Percentiles rank a stretch among this genome's conserved stretches.
phyloP scores from a whole-genome alignment of 2,797 vertebrate species.

The Catostomus latipinnis region DNA sequence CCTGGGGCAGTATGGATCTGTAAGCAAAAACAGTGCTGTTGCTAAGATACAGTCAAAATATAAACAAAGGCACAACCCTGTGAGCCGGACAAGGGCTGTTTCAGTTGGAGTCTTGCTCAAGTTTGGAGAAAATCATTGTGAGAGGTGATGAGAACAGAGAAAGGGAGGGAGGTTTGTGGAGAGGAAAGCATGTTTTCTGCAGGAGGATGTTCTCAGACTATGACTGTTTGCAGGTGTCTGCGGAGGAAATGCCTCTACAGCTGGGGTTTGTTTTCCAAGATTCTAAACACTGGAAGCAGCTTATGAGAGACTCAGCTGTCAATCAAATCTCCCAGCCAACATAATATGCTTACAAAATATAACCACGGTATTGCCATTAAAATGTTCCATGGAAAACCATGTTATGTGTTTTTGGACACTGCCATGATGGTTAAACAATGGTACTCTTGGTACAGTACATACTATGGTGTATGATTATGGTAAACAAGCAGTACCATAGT shows the following conservation, averaged over 20 bases:
- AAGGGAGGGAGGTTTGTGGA: constrained; percentile 20
- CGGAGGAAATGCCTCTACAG: constrained; percentile 25
- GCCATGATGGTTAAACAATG: not conserved
- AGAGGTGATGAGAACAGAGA: constrained; percentile 54
- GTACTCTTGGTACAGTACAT: constrained; percentile 5
- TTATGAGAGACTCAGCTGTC: constrained; percentile 25
- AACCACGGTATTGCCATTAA: not conserved
- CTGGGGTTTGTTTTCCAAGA: constrained; percentile 33
- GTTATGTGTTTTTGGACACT: not conserved
- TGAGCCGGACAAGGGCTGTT: constrained; percentile 79
- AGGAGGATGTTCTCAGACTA: constrained; percentile 28
- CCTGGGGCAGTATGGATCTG: constrained; percentile 82
- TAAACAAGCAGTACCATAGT: not conserved
- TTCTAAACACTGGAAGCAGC: not conserved
- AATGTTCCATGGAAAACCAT: constrained; percentile 6
- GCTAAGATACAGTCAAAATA: constrained; percentile 89
- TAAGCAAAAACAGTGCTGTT: constrained; percentile 94
- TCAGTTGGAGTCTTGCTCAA: constrained; percentile 62
- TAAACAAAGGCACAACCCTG: constrained; percentile 83
- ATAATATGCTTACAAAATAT: not conserved
- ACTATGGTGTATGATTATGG: not conserved
- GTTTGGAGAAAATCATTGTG: constrained; percentile 74
- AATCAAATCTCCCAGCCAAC: constrained; percentile 14
- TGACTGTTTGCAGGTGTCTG: constrained; percentile 51
- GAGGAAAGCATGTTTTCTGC: constrained; percentile 9